Percentiles rank a stretch among this genome's conserved stretches.
These are phyloP conservation scores for Coluber constrictor DNA, from an alignment of 2,797 vertebrate genomes.

Conservation along the genomic window DNA sequence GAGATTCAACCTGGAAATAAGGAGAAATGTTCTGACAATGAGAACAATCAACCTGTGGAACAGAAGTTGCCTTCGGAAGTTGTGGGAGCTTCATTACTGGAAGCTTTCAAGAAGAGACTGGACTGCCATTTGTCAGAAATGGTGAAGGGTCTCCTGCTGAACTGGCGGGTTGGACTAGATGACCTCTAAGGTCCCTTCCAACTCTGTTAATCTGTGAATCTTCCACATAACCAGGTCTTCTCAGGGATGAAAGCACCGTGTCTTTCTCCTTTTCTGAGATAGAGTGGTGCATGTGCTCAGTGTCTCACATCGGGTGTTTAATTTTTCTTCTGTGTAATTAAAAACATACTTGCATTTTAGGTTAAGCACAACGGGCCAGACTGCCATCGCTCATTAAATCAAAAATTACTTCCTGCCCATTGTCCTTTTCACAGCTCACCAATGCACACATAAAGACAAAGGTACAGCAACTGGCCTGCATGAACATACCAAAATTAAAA, in stretches of 20 bases:
- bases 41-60: too few relatives aligned
- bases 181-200: too few relatives aligned
- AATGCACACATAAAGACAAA: neutral
- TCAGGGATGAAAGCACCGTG: neutral
- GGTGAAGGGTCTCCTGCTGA: too few relatives aligned
- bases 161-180: too few relatives aligned
- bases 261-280: too few relatives aligned
- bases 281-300: neutral
- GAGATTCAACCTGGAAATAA: too few relatives aligned
- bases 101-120: too few relatives aligned
- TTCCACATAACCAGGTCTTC: neutral
- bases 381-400: conserved; percentile 56
- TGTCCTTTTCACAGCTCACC: conserved; percentile 48
- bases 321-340: conserved; percentile 58
- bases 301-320: neutral
- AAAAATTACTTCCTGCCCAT: conserved; percentile 50
- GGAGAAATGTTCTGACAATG: too few relatives aligned
- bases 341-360: conserved; percentile 51
- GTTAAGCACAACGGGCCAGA: conserved; percentile 37
- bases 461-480: conserved; percentile 49
- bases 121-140: too few relatives aligned
- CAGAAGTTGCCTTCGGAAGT: too few relatives aligned
- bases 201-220: neutral
- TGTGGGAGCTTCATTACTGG: too few relatives aligned
- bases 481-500: conserved; percentile 72